Evolutionary conservation across 1,140 invertebrate genomes (phyloP).

Genomic region (Danaus plexippus): DNA sequence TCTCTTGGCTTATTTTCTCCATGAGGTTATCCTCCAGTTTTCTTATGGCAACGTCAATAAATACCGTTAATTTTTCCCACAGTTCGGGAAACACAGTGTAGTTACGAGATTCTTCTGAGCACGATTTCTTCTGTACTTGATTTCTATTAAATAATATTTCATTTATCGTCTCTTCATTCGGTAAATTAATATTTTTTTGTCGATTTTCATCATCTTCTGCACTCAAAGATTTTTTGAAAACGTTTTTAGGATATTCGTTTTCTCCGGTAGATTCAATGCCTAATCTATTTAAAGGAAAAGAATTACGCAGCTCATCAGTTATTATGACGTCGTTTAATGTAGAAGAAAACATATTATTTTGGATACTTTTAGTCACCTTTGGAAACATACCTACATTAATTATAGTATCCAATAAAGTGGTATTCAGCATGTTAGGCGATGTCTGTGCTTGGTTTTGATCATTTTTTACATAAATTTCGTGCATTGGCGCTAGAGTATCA

Average conservation of each 20-base stretch:
- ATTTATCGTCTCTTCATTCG: slow-evolving; percentile 32
- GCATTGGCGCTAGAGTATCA: slow-evolving; percentile 16
- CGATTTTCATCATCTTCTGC: slow-evolving; percentile 9
- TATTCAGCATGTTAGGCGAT: slow-evolving; percentile 6
- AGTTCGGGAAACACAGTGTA: slow-evolving; percentile 31
- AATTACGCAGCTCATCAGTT: slow-evolving; percentile 24
- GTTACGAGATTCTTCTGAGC: slow-evolving; percentile 28
- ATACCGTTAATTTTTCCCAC: slow-evolving; percentile 37
- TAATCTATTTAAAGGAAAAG: slow-evolving; percentile 18
- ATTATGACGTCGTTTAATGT: slow-evolving; percentile 28
- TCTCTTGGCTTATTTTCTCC: slow-evolving; percentile 42
- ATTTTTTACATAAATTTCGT: neutral
- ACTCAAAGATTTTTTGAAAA: slow-evolving; percentile 28
- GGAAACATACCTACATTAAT: slow-evolving; percentile 13
- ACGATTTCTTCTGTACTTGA: slow-evolving; percentile 25
- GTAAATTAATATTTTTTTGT: slow-evolving; percentile 27
- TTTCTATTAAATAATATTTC: slow-evolving; percentile 25
- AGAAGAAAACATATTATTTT: neutral
- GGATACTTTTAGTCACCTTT: neutral
- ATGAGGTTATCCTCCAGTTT: slow-evolving; percentile 40
- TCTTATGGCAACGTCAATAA: slow-evolving; percentile 40
- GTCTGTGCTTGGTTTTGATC: neutral
- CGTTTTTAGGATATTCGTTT: slow-evolving; percentile 25
- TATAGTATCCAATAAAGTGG: slow-evolving; percentile 15
- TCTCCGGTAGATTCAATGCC: slow-evolving; percentile 1